Conservation (phyloP, 2,113 vertebrate genomes). For the Hiodon tergisus region DNA sequence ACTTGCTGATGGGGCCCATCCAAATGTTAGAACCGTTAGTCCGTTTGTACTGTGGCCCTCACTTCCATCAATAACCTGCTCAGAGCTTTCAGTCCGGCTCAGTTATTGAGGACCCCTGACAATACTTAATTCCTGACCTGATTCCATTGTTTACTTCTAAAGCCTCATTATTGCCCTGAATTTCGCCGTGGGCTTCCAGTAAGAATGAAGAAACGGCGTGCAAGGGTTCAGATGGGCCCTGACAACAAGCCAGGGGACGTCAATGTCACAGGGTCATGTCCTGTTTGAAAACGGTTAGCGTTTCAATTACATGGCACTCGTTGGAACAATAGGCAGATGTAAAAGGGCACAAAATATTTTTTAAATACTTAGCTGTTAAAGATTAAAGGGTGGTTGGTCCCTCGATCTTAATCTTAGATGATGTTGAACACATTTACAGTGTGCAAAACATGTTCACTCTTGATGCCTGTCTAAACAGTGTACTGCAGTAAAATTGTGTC, state of each 20-base stretch:
- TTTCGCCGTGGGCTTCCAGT: background rate
- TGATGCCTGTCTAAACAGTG: too few relatives aligned
- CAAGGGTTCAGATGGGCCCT: background rate
- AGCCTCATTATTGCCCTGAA: background rate
- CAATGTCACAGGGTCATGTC: constrained; percentile 54
- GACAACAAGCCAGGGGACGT: constrained; percentile 9
- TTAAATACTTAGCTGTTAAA: constrained; percentile 15
- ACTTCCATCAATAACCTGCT: too few relatives aligned
- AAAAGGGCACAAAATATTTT: background rate
- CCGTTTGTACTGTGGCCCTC: background rate
- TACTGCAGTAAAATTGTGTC: too few relatives aligned
- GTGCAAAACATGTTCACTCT: too few relatives aligned
- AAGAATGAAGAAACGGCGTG: background rate
- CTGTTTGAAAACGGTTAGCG: constrained; percentile 62
- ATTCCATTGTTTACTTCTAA: constrained; percentile 35
- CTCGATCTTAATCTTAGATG: background rate
- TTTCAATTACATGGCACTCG: constrained; percentile 37
- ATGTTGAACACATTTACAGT: background rate
- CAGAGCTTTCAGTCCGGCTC: too few relatives aligned
- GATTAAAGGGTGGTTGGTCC: background rate
- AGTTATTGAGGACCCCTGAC: too few relatives aligned
- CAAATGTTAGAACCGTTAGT: too few relatives aligned
- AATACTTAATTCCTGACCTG: constrained; percentile 20
- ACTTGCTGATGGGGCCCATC: too few relatives aligned
- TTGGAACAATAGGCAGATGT: too few relatives aligned